These are phyloP conservation scores for Acanthiza pusilla DNA, from an alignment of 2,797 vertebrate species.

Conservation along the genomic window DNA sequence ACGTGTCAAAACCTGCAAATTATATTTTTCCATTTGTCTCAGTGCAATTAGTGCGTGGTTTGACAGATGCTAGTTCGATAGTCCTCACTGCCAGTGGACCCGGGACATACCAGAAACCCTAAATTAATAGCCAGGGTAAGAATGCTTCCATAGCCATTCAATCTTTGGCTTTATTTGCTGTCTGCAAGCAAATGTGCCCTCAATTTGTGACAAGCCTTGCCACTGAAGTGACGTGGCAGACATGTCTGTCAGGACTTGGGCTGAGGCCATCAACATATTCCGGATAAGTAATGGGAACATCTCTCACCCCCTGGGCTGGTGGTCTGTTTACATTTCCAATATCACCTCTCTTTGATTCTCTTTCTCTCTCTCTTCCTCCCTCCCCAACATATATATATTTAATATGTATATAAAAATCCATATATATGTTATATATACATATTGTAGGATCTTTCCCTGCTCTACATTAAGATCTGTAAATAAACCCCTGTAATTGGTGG, in stretches of 20 bases:
- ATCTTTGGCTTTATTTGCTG: conserved; percentile 29
- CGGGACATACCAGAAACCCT: not conserved
- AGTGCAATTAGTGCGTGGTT: conserved; percentile 20
- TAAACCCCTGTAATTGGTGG: not conserved
- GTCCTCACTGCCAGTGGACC: not conserved
- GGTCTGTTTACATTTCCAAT: conserved; percentile 26
- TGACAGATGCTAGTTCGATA: conserved; percentile 35
- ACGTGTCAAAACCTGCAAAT: conserved; percentile 50
- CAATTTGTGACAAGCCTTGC: conserved; percentile 54
- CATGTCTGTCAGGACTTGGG: conserved; percentile 49
- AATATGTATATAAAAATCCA: not conserved
- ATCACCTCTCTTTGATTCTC: not conserved
- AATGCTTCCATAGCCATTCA: not conserved
- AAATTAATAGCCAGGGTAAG: conserved; percentile 24
- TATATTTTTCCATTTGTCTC: conserved; percentile 39
- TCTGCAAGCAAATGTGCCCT: conserved; percentile 28
- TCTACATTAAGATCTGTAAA: conserved; percentile 3
- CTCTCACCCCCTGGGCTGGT: conserved; percentile 32
- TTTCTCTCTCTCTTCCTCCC: not conserved
- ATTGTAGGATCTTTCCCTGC: not conserved
- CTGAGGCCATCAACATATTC: conserved; percentile 52
- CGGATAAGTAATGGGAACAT: conserved; percentile 36
- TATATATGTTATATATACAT: too few relatives aligned
- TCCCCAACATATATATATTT: not conserved
- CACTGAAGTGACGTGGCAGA: conserved; percentile 53